Evolutionary conservation across 2,888 invertebrate genomes (phyloP), one percentile per base, ranked within the genome.

Genomic region (Galerucella nymphaeae): DNA sequence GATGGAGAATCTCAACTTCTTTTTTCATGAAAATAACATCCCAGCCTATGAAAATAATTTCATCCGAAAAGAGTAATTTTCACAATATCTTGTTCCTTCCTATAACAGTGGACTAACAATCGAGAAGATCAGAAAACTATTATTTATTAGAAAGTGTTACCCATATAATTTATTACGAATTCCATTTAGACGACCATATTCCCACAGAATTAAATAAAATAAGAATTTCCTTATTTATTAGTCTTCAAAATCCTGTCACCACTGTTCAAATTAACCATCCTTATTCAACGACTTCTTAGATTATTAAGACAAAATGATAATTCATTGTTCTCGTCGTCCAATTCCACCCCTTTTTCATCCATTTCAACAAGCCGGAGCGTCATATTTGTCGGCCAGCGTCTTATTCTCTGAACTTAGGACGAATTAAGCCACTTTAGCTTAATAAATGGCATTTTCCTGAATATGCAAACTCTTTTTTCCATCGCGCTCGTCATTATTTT

Each of bases 361-460:
- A 30, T 63, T 42, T 61, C 74, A 77, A 76, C 74, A 78, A 74
- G 75, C 66, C 74, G 65, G 70, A 77, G 77, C 80, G 80, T 80
- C 80, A 81, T 80, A 80, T 80, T 81, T 79, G 79, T 79, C 78
- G 77, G 75, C 78, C 78, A 42, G 42, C 61, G 2, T 62, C 61
- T 62, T 41, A 18, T 62, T 16, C 38, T 80, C 78, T 77, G 76
- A 75, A 78, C 76, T 76, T 58, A 11, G 59, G 58, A 80, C 77
- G 76, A 81, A 81, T 81, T 81, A 80, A 80, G 79, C 78, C 80
- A 79, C 78, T 75, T 80, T 78, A 72, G 72, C 78, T 79, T 79
- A 80, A 80, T 80, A 80, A 80, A 76, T 78, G 79, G 79, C 79
- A 79, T 81, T 74, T 75, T 70, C 76, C 76, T 79, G 79, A 80